phyloP scores from a whole-genome alignment of 2,888 invertebrate species.

The Torymus tubicola region DNA sequence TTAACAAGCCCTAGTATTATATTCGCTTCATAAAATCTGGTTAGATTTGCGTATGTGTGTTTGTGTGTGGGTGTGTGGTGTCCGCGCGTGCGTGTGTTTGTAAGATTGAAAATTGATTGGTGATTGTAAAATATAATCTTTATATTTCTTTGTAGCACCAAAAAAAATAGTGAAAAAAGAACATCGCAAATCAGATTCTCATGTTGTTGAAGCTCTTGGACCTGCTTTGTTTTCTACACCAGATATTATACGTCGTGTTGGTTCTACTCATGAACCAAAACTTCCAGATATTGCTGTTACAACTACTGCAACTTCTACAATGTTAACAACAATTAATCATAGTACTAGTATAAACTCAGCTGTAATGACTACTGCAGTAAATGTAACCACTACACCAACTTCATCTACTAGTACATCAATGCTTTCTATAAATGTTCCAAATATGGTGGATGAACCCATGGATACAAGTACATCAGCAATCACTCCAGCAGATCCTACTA shows the following conservation, averaged over 20 bases:
- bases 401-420: constrained; percentile 32
- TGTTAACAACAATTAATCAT: background rate
- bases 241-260: constrained; percentile 86
- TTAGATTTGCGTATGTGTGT: no score
- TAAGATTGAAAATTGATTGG: no score
- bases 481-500: constrained; percentile 17
- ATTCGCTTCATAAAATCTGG: no score
- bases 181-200: constrained; percentile 81
- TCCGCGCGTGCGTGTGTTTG: no score
- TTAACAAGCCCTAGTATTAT: no score
- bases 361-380: constrained; percentile 11
- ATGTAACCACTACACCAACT: constrained; percentile 21
- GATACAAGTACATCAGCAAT: constrained; percentile 33
- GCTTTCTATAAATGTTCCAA: constrained; percentile 30
- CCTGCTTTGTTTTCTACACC: constrained; percentile 87
- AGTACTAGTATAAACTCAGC: background rate
- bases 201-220: constrained; percentile 78
- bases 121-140: background rate
- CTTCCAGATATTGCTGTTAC: constrained; percentile 60
- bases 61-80: no score
- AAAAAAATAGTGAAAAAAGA: constrained; percentile 73
- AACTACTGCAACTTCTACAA: constrained; percentile 31
- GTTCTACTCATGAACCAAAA: constrained; percentile 73
- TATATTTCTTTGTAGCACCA: constrained; percentile 59
- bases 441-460: constrained; percentile 47